phyloP scores from a whole-genome alignment of 2,113 vertebrate genomes.

The Hyla sarda region DNA sequence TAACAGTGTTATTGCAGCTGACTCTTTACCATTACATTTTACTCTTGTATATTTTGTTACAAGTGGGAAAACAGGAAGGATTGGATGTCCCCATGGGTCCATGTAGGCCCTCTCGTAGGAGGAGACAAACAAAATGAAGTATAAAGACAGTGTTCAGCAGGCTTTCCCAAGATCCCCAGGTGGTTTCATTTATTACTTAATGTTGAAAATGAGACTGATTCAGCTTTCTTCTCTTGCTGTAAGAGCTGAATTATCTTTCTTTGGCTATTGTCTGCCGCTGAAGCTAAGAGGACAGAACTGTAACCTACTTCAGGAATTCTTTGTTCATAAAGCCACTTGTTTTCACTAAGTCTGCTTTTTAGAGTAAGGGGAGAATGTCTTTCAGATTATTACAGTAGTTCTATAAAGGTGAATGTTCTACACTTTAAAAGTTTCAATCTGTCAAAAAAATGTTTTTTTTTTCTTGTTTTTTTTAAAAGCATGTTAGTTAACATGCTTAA shows the following conservation, averaged over 20 bases:
- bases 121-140: conserved; percentile 74
- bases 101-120: conserved; percentile 70
- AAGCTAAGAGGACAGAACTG: conserved; percentile 72
- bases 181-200: conserved; percentile 84
- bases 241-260: conserved; percentile 76
- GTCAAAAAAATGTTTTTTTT: too few relatives aligned
- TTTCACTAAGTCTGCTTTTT: conserved; percentile 4
- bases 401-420: conserved; percentile 57
- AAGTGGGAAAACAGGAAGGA: conserved; percentile 77
- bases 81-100: conserved; percentile 75
- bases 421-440: not conserved
- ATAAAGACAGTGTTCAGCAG: conserved; percentile 70
- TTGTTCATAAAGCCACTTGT: conserved; percentile 47
- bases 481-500: not conserved
- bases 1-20: conserved; percentile 69
- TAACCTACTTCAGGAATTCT: conserved; percentile 69
- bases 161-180: conserved; percentile 84
- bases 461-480: conserved; percentile 63
- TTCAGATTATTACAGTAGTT: conserved; percentile 40
- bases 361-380: conserved; percentile 31
- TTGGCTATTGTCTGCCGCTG: conserved; percentile 68
- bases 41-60: conserved; percentile 76
- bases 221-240: conserved; percentile 67
- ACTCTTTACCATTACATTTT: conserved; percentile 72
- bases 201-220: conserved; percentile 76